Evolutionary conservation across 2,113 vertebrate species (phyloP).

Genomic region (Trogon melanurus): DNA sequence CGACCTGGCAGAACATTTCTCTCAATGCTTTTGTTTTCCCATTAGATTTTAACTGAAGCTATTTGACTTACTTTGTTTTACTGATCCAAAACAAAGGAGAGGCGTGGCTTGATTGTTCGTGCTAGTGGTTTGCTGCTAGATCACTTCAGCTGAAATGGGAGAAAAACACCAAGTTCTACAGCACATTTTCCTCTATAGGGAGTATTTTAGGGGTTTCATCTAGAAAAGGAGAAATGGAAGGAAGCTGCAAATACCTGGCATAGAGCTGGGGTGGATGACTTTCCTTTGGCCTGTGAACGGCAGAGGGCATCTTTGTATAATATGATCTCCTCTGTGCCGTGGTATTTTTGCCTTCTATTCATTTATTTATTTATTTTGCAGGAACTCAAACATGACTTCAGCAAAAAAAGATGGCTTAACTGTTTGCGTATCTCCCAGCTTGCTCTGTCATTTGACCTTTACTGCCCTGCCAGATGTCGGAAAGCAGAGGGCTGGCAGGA

Average conservation of each 20-base stretch:
- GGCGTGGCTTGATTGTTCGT: not conserved
- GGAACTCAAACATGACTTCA: conserved; percentile 36
- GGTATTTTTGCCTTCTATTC: not conserved
- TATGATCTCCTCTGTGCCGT: not conserved
- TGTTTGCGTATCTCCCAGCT: not conserved
- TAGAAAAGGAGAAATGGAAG: not conserved
- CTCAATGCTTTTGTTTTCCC: not conserved
- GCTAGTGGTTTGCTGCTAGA: not conserved
- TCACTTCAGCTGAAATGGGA: not conserved
- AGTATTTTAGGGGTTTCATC: not conserved
- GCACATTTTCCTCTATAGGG: not conserved
- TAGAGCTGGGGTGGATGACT: not conserved
- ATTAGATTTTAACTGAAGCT: not conserved
- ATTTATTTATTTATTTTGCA: conserved; percentile 34
- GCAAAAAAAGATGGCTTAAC: conserved; percentile 22
- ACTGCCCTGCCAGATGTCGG: not conserved
- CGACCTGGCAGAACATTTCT: not conserved
- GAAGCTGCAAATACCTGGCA: not conserved
- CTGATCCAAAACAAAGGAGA: not conserved
- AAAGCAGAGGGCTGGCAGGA: conserved; percentile 4
- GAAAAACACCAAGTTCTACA: not conserved
- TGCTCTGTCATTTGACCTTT: not conserved
- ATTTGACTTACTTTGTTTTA: not conserved
- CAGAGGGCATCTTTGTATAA: conserved; percentile 62
- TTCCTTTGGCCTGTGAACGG: conserved; percentile 6